These are phyloP conservation scores for Pterobdella sp. DNA, from an alignment of 2,888 invertebrate genomes.

Conservation along the genomic window DNA sequence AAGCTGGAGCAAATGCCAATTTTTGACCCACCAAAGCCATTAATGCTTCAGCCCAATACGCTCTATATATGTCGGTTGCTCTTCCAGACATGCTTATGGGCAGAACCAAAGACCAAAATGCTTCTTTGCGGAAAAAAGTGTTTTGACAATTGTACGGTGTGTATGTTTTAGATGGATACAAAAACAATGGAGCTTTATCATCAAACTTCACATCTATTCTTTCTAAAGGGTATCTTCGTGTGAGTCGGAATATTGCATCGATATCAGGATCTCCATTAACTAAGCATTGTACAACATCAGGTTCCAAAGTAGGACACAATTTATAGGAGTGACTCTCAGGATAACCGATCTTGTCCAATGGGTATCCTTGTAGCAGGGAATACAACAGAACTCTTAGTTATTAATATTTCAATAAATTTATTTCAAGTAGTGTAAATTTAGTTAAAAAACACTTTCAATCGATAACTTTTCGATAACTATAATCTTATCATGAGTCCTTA, in stretches of 20 bases:
- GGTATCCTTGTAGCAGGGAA: constrained; percentile 33
- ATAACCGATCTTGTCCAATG: constrained; percentile 40
- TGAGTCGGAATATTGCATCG: constrained; percentile 42
- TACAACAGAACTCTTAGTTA: not conserved
- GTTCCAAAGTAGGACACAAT: constrained; percentile 32
- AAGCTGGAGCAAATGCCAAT: constrained; percentile 40
- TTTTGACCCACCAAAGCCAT: constrained; percentile 39
- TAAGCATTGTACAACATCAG: constrained; percentile 42
- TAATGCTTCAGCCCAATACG: constrained; percentile 42
- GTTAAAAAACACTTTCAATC: too few relatives aligned
- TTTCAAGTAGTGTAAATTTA: not conserved
- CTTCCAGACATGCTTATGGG: constrained; percentile 40
- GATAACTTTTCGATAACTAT: too few relatives aligned
- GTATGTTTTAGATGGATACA: constrained; percentile 40
- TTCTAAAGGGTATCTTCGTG: constrained; percentile 33
- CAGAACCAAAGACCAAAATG: constrained; percentile 42
- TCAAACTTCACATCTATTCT: constrained; percentile 40
- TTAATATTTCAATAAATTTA: not conserved
- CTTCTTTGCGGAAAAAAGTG: constrained; percentile 40
- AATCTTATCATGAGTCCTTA: too few relatives aligned
- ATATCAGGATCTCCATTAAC: constrained; percentile 44
- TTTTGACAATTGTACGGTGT: constrained; percentile 43
- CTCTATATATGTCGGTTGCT: constrained; percentile 42
- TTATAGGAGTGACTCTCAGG: constrained; percentile 32
- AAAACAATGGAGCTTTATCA: constrained; percentile 38